Percentiles rank a stretch among this genome's conserved stretches.
These are phyloP conservation scores for Accipiter virgatus DNA, from an alignment of 2,113 vertebrate species.

Conservation along the genomic window DNA sequence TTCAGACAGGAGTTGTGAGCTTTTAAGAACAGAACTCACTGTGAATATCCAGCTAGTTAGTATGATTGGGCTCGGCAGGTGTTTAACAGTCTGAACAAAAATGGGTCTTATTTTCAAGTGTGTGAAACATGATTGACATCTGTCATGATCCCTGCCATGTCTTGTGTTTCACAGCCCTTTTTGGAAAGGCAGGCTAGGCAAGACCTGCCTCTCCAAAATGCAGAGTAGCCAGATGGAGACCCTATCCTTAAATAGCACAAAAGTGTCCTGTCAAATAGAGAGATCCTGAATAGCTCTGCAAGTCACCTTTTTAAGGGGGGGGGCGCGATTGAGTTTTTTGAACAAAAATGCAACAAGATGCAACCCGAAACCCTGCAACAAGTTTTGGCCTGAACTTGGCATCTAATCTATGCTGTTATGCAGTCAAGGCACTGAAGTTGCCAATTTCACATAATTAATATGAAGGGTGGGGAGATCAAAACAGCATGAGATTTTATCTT, in stretches of 20 bases:
- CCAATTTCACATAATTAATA: constrained; percentile 56
- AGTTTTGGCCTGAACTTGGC: constrained; percentile 66
- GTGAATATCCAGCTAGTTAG: background rate
- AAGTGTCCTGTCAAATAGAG: background rate
- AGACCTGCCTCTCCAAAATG: background rate
- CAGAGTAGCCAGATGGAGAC: background rate
- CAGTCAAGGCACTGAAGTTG: constrained; percentile 27
- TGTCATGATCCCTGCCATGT: background rate
- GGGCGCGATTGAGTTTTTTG: background rate
- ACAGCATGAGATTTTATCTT: constrained; percentile 43
- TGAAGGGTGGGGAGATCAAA: constrained; percentile 42
- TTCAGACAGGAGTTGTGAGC: background rate
- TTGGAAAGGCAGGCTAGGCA: background rate
- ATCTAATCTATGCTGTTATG: background rate
- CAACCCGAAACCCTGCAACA: constrained; percentile 15
- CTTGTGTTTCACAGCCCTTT: background rate
- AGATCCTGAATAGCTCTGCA: background rate
- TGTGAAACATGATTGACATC: background rate
- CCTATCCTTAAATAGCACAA: background rate
- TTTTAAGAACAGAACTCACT: background rate
- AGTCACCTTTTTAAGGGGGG: background rate
- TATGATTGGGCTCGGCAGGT: background rate
- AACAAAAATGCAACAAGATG: background rate
- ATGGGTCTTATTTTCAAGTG: background rate
- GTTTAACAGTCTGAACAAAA: background rate